Evolutionary conservation across 2,797 vertebrate species (phyloP), one percentile per base, ranked within the genome.

Genomic region (Sebastes wilsoni): DNA sequence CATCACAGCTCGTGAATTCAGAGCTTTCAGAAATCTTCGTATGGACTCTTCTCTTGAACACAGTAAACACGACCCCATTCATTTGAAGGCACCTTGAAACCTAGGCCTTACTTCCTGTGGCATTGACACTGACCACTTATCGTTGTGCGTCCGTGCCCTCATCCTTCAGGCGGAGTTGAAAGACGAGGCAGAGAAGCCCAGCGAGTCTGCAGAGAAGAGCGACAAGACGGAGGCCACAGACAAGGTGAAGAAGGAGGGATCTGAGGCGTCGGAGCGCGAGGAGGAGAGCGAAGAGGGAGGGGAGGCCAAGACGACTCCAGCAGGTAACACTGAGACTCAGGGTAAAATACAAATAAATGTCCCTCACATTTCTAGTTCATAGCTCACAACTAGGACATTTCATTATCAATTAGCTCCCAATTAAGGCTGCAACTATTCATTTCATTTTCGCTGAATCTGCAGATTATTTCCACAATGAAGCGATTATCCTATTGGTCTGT

Each of bases 101-200:
- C 4, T 6, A 16, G 66, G 13, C 28, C 13, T 32, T 23, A 16
- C 8, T 16, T 27, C 20, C 16, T 18, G 13, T 65, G 14, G 6
- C 11, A 2, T 13, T 38, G 23, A 52, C 42, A 12, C 13, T 0
- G n/a, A 4, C 22, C 25, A 10, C 56, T 56, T 52, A 74, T 20
- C 13, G 0, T 34, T 73, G 7, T 25, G 23, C 58, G 4, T 66
- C 36, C 58, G 34, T 67, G 4, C 71, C 22, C 22, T 66, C 20
- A 0, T 61, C 38, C 3, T 66, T 78, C 87, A 97, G 96, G 91
- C 93, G 1, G 96, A 97, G 88, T 82, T 89, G 25, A 96, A 95
- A 82, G 96, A 96, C 0, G 96, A 96, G 73, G 93, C 94, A 0
- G 96, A 96, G 90, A 96, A 96, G 70, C 93, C 94, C 25, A 94